These are phyloP conservation scores for Dipodomys ordii DNA, from an alignment of 2,113 vertebrate genomes.

Conservation along the genomic window DNA sequence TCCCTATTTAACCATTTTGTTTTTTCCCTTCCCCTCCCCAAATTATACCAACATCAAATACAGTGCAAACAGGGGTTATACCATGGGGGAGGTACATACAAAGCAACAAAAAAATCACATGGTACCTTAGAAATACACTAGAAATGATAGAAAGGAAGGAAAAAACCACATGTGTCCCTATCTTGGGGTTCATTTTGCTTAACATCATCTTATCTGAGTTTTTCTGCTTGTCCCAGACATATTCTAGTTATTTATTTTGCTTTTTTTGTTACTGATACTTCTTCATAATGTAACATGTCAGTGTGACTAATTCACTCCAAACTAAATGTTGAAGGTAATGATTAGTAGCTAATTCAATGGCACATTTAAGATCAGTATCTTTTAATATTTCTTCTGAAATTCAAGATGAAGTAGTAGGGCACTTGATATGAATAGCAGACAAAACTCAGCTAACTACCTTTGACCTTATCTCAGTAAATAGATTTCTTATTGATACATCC, in stretches of 20 bases:
- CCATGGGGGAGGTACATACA: no score
- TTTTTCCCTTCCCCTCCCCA: no score
- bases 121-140: no score
- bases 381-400: slow-evolving; percentile 2
- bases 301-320: background rate
- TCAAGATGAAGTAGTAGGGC: background rate
- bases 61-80: no score
- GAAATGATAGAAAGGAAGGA: no score
- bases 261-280: background rate
- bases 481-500: background rate
- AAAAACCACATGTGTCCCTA: no score
- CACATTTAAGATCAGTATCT: background rate
- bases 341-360: background rate
- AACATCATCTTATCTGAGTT: no score
- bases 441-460: background rate
- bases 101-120: no score
- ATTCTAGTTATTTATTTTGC: background rate
- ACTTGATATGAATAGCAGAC: background rate
- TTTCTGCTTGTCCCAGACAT: no score
- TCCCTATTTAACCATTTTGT: no score
- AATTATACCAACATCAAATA: no score
- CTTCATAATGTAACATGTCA: background rate
- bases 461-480: background rate
- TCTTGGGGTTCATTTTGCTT: no score
- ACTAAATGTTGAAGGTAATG: background rate